Evolutionary conservation across 2,888 invertebrate genomes (phyloP).

Genomic region (Cryptosula pallasiana): DNA sequence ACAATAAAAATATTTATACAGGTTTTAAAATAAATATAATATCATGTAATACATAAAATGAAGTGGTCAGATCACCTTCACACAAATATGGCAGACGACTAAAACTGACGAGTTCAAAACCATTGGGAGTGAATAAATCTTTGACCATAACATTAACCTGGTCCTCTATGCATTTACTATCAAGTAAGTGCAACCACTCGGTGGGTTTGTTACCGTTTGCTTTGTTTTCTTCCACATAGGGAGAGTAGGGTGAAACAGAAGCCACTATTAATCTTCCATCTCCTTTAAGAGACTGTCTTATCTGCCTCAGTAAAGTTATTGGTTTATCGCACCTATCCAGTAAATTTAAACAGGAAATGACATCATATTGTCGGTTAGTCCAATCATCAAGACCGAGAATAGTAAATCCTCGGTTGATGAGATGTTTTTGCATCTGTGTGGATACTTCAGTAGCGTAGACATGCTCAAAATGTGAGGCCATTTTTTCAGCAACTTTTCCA

Average conservation of each 20-base stretch:
- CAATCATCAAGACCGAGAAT: slow-evolving; percentile 68
- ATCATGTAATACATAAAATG: slow-evolving; percentile 80
- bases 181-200: slow-evolving; percentile 48
- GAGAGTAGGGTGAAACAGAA: slow-evolving; percentile 84
- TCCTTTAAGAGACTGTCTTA: slow-evolving; percentile 66
- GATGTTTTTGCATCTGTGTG: slow-evolving; percentile 74
- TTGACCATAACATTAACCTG: slow-evolving; percentile 70
- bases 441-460: slow-evolving; percentile 90
- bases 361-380: slow-evolving; percentile 63
- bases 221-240: slow-evolving; percentile 73
- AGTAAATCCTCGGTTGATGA: slow-evolving; percentile 72
- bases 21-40: slow-evolving; percentile 67
- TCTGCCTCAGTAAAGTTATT: slow-evolving; percentile 68
- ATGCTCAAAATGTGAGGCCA: slow-evolving; percentile 67
- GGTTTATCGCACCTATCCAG: slow-evolving; percentile 88
- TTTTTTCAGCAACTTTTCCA: slow-evolving; percentile 80
- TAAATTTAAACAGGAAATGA: slow-evolving; percentile 84
- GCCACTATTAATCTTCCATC: slow-evolving; percentile 77
- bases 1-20: too few relatives aligned
- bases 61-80: slow-evolving; percentile 82
- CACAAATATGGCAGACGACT: slow-evolving; percentile 89
- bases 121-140: slow-evolving; percentile 62
- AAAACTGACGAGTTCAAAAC: slow-evolving; percentile 76
- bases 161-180: slow-evolving; percentile 55
- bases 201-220: slow-evolving; percentile 58